Evolutionary conservation across 2,113 vertebrate genomes (phyloP).

Genomic region (Arvicanthis niloticus): DNA sequence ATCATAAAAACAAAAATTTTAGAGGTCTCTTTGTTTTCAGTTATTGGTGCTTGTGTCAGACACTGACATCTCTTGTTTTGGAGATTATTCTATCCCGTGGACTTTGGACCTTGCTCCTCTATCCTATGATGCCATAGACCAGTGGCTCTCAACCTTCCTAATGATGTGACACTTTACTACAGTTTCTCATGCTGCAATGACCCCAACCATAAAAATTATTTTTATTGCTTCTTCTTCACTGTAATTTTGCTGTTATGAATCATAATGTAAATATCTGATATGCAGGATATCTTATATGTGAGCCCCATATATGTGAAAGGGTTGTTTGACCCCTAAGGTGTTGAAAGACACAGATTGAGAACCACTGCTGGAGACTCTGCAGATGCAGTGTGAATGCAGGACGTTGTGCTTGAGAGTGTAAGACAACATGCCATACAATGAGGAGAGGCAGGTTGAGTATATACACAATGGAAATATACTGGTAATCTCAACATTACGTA

Average conservation of each 20-base stretch:
- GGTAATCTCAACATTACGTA: background rate
- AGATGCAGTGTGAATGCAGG: background rate
- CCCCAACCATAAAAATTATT: background rate
- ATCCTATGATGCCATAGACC: accelerated
- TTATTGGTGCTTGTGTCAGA: background rate
- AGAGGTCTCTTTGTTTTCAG: background rate
- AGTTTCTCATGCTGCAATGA: background rate
- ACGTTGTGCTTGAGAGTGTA: background rate
- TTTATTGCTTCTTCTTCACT: background rate
- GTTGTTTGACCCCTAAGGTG: background rate
- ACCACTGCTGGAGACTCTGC: background rate
- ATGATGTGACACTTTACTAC: background rate
- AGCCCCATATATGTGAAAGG: background rate
- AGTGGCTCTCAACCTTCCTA: background rate
- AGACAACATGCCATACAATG: background rate
- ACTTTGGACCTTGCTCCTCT: background rate
- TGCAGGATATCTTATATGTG: background rate
- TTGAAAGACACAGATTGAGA: background rate
- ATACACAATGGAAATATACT: background rate
- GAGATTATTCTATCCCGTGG: background rate
- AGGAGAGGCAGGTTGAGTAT: background rate
- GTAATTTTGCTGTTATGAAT: background rate
- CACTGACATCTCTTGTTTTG: background rate
- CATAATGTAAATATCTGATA: background rate
- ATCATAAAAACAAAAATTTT: background rate